These are phyloP conservation scores for Forficula auricularia DNA, from an alignment of 1,140 invertebrate genomes.

Conservation along the genomic window DNA sequence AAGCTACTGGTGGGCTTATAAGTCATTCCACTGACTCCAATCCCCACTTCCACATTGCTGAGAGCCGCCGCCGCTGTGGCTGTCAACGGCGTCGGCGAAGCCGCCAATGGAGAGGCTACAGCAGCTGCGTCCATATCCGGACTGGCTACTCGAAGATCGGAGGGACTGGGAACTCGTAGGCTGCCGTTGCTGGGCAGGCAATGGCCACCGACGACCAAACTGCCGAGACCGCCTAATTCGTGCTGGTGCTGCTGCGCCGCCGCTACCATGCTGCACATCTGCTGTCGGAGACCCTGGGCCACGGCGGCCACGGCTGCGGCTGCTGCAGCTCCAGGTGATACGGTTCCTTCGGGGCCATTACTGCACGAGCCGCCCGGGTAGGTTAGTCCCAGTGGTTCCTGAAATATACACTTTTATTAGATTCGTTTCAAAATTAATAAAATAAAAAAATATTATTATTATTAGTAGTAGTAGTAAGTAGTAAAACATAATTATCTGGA, in stretches of 20 bases:
- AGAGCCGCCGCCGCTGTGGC: constrained; percentile 14
- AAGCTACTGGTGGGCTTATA: constrained; percentile 39
- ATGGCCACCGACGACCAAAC: no score
- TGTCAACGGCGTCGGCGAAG: background rate
- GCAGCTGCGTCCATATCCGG: no score
- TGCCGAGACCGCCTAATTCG: no score
- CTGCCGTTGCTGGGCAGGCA: no score
- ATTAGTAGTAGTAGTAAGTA: no score
- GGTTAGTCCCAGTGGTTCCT: constrained; percentile 22
- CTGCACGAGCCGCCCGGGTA: constrained; percentile 30
- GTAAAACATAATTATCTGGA: no score
- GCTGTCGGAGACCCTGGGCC: constrained; percentile 48
- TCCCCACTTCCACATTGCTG: constrained; percentile 36
- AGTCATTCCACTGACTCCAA: constrained; percentile 43
- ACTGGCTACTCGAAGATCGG: no score
- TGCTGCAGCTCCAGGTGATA: constrained; percentile 41
- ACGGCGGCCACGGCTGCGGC: constrained; percentile 56
- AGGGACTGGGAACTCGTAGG: no score
- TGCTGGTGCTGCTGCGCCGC: constrained; percentile 38
- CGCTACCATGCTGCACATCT: constrained; percentile 48
- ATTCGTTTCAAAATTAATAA: no score
- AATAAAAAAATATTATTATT: no score
- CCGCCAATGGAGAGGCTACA: constrained; percentile 13
- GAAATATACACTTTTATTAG: constrained; percentile 3
- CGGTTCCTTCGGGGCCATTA: constrained; percentile 41